Conservation (phyloP, 2,888 invertebrate genomes). For the Rotaria sp. region DNA sequence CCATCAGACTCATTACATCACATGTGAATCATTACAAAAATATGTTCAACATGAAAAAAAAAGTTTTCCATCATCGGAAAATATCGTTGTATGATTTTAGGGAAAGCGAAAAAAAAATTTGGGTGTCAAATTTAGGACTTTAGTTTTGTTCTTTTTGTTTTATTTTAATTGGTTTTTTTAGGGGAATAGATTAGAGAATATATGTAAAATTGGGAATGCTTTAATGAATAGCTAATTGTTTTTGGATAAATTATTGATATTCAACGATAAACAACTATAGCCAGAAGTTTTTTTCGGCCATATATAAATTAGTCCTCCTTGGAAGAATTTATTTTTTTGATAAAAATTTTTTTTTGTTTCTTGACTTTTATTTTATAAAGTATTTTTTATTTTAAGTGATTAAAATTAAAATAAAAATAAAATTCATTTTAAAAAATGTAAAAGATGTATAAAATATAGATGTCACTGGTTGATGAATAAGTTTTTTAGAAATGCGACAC, state of each 20-base stretch:
- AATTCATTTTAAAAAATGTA: neutral
- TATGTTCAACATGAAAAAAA: neutral
- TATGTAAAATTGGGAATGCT: neutral
- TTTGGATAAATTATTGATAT: neutral
- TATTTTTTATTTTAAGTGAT: neutral
- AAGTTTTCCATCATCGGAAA: neutral
- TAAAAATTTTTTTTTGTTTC: neutral
- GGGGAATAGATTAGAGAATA: neutral
- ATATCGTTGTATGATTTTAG: neutral
- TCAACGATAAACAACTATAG: neutral
- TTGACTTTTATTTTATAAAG: neutral
- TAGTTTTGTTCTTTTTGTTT: neutral
- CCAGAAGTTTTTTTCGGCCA: neutral
- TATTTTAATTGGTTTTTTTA: neutral
- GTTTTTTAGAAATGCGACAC: no score
- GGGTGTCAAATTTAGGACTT: neutral
- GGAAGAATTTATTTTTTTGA: neutral
- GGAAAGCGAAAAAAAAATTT: neutral
- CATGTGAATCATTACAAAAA: neutral
- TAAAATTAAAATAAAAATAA: neutral
- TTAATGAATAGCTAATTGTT: neutral
- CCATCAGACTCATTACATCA: slow-evolving; percentile 30
- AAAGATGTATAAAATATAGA: neutral
- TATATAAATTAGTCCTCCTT: neutral
- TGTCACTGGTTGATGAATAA: neutral